Evolutionary conservation across 1,140 invertebrate genomes (phyloP).

Genomic region (Cotesia glomerata): DNA sequence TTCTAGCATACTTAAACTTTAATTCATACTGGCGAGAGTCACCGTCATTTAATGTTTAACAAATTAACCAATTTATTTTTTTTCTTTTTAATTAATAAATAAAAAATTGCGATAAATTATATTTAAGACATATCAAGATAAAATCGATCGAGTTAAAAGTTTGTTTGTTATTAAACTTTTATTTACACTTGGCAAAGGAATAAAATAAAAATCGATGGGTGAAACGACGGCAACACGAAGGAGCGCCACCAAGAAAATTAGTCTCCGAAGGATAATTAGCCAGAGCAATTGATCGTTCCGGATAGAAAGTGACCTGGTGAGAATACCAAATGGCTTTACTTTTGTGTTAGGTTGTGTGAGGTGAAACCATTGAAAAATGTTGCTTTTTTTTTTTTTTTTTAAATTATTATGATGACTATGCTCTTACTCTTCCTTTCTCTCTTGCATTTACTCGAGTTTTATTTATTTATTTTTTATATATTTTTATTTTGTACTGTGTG

Average conservation of each 20-base stretch:
- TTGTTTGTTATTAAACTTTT: not conserved
- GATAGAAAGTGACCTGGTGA: constrained; percentile 35
- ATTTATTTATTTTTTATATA: not conserved
- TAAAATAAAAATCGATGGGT: not conserved
- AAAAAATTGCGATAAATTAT: too few species aligned
- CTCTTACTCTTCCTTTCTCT: not conserved
- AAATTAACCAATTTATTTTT: too few species aligned
- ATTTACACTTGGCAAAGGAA: not conserved
- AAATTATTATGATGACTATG: not conserved
- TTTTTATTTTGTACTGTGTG: constrained; percentile 10
- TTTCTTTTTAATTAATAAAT: too few species aligned
- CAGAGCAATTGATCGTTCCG: constrained; percentile 51
- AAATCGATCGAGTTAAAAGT: not conserved
- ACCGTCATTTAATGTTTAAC: too few species aligned
- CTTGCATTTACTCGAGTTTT: not conserved
- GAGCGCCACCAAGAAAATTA: constrained; percentile 45
- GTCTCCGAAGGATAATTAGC: constrained; percentile 55
- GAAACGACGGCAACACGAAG: not conserved
- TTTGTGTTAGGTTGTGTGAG: constrained; percentile 22
- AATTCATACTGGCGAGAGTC: not conserved
- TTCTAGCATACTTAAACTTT: not conserved
- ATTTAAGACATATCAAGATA: too few species aligned
- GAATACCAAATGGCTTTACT: constrained; percentile 49
- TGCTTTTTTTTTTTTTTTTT: not conserved
- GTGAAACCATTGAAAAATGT: constrained; percentile 24